Percentiles rank a stretch among this genome's conserved stretches.
phyloP scores from a whole-genome alignment of 2,888 invertebrate species.

The Melanargia galathea region DNA sequence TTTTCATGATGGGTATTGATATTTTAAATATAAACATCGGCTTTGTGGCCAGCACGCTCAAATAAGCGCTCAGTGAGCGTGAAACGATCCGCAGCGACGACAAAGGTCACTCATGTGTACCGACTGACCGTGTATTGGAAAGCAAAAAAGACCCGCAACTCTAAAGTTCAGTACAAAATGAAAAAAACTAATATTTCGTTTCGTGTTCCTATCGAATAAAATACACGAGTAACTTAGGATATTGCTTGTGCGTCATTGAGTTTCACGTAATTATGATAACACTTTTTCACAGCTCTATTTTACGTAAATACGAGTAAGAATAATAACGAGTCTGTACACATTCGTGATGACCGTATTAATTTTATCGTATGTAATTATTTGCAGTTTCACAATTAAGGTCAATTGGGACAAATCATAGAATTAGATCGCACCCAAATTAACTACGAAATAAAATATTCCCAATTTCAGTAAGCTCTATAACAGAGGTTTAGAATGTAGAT shows the following conservation, averaged over 20 bases:
- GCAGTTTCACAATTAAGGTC: neutral
- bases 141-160: conserved; percentile 46
- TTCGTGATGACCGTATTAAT: neutral
- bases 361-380: conserved; percentile 4
- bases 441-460: neutral
- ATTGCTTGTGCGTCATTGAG: neutral
- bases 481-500: neutral
- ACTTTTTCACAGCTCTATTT: neutral
- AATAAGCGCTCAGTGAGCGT: conserved; percentile 63
- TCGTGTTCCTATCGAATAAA: neutral
- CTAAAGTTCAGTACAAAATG: neutral
- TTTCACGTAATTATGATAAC: no score
- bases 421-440: neutral
- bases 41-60: conserved; percentile 58
- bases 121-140: conserved; percentile 52
- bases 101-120: conserved; percentile 60
- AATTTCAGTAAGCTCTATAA: neutral
- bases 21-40: conserved; percentile 49
- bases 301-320: neutral
- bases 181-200: neutral
- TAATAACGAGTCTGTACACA: neutral
- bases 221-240: neutral
- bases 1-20: conserved; percentile 36
- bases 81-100: conserved; percentile 56
- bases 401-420: neutral